Percentiles rank a stretch among this genome's conserved stretches.
Evolutionary conservation across 2,888 invertebrate species (phyloP).

Genomic region (Drosophila austrosaltans): DNA sequence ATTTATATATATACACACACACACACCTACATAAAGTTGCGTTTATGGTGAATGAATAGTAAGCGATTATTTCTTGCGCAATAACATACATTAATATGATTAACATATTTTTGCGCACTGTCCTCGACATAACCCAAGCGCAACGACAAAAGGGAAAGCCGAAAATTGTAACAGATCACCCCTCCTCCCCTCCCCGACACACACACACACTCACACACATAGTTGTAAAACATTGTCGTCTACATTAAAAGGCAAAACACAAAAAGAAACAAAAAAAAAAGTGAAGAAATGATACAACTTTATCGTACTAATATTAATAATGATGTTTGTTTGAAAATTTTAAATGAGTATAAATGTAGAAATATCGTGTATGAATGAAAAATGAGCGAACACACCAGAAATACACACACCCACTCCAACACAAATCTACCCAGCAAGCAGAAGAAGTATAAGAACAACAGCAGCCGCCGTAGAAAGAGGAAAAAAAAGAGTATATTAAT

Average conservation of each 20-base stretch:
- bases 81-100: conserved; percentile 75
- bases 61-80: conserved; percentile 52
- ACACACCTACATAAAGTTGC: conserved; percentile 45
- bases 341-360: conserved; percentile 71
- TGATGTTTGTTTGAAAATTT: conserved; percentile 75
- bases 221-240: conserved; percentile 68
- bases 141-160: conserved; percentile 23
- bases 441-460: conserved; percentile 1
- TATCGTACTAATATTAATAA: conserved; percentile 62
- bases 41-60: conserved; percentile 56
- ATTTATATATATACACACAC: conserved; percentile 35
- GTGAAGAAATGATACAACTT: conserved; percentile 54
- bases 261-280: neutral
- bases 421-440: conserved; percentile 2
- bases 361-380: conserved; percentile 72
- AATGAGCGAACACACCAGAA: conserved; percentile 36
- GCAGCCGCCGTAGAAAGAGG: conserved; percentile 20
- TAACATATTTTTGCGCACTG: conserved; percentile 71
- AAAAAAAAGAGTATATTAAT: conserved; percentile 23
- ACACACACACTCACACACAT: conserved; percentile 36
- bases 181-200: conserved; percentile 18
- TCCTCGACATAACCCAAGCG: conserved; percentile 38
- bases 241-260: conserved; percentile 44
- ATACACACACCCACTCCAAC: conserved; percentile 15
- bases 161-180: conserved; percentile 27